Evolutionary conservation across 2,797 vertebrate genomes (phyloP).

Genomic region (Bradypodion ventrale): DNA sequence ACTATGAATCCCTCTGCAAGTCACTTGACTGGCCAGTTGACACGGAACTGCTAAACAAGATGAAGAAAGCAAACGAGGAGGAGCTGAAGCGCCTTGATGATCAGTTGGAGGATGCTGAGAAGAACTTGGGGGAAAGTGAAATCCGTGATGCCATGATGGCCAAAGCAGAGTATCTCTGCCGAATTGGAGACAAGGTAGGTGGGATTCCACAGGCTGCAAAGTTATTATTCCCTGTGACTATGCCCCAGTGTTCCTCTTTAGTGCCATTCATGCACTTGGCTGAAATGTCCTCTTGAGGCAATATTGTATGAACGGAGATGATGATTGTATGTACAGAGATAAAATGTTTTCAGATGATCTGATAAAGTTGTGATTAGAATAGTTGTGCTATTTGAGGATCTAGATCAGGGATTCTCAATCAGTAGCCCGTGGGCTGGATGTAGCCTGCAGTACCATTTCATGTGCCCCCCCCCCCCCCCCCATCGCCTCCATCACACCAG

Average conservation of each 20-base stretch:
- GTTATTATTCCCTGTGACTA: neutral
- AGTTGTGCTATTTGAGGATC: neutral
- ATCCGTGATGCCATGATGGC: slow-evolving; percentile 98
- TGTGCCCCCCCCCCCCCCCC: too few relatives aligned
- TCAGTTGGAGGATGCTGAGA: slow-evolving; percentile 93
- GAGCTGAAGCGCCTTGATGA: slow-evolving; percentile 92
- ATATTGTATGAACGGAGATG: too few relatives aligned
- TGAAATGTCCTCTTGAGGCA: neutral
- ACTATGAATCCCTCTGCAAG: slow-evolving; percentile 93
- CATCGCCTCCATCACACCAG: too few relatives aligned
- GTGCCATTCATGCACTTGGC: neutral
- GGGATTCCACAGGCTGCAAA: neutral
- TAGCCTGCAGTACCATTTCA: too few relatives aligned
- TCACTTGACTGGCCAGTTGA: slow-evolving; percentile 94
- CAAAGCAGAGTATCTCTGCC: slow-evolving; percentile 94
- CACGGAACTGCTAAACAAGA: slow-evolving; percentile 85
- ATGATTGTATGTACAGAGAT: too few relatives aligned
- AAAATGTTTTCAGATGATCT: neutral
- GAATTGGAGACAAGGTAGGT: slow-evolving; percentile 93
- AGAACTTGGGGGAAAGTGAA: slow-evolving; percentile 95
- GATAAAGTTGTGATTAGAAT: neutral
- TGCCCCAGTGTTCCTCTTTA: neutral
- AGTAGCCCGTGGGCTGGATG: too few relatives aligned
- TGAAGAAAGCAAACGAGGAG: slow-evolving; percentile 97
- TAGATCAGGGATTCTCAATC: too few relatives aligned